phyloP scores from a whole-genome alignment of 1,140 invertebrate species.

The Steinernema khuongi region DNA sequence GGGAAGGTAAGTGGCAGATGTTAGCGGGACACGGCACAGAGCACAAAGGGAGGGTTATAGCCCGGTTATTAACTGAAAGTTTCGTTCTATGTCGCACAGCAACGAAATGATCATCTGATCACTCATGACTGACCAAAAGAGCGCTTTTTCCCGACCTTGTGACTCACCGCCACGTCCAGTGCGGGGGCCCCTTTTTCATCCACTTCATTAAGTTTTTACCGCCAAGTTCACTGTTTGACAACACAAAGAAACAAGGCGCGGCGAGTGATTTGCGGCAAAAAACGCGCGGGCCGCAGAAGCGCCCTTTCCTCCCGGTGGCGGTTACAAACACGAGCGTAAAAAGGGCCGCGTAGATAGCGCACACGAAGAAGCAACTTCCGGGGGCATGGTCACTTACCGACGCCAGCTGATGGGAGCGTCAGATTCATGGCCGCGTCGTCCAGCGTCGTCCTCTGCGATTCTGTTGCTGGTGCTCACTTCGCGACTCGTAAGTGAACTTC shows the following conservation, averaged over 20 bases:
- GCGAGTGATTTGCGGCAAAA: background rate
- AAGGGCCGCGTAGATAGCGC: background rate
- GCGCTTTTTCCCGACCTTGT: too few species aligned
- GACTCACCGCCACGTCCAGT: too few species aligned
- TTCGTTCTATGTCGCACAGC: too few species aligned
- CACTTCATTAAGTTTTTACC: background rate
- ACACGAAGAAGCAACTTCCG: background rate
- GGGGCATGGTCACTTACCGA: background rate
- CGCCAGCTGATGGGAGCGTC: constrained; percentile 9
- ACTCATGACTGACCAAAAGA: too few species aligned
- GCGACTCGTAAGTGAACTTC: background rate
- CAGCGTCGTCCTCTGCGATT: background rate
- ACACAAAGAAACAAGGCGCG: background rate
- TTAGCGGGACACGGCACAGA: too few species aligned
- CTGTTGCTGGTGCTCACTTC: background rate
- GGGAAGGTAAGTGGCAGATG: too few species aligned
- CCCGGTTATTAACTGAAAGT: too few species aligned
- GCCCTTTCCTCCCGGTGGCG: background rate
- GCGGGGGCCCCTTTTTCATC: background rate
- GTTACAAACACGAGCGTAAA: background rate
- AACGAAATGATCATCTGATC: too few species aligned
- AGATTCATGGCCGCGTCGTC: background rate
- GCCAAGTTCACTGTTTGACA: background rate
- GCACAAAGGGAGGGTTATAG: too few species aligned
- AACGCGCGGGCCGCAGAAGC: constrained; percentile 8